A percentile compares a stretch with the other conserved stretches of the same genome.
Conservation (phyloP, 2,797 vertebrate genomes). For the Coendou prehensilis region DNA sequence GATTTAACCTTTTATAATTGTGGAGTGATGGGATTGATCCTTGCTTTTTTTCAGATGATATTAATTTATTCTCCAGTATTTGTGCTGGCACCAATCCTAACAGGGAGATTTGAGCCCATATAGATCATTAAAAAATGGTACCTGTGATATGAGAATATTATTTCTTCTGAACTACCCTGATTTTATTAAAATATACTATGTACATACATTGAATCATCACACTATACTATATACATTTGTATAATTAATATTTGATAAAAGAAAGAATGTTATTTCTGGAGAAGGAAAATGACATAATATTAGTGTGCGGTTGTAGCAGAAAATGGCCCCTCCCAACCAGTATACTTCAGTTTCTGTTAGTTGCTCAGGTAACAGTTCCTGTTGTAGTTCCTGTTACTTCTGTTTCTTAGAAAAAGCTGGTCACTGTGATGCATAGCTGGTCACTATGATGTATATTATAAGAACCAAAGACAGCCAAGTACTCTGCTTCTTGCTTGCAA, state of each 20-base stretch:
- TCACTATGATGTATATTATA: too few species aligned
- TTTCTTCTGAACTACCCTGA: background rate
- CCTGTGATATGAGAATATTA: background rate
- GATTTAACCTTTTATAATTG: background rate
- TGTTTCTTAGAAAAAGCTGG: too few species aligned
- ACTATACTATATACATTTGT: too few species aligned
- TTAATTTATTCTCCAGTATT: background rate
- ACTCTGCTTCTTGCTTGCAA: too few species aligned
- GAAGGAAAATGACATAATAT: background rate
- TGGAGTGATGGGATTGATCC: background rate
- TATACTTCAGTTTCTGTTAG: too few species aligned
- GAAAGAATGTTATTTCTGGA: background rate
- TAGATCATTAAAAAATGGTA: background rate
- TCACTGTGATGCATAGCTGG: too few species aligned
- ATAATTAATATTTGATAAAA: too few species aligned
- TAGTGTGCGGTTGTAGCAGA: too few species aligned
- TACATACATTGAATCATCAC: background rate
- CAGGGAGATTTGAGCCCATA: background rate
- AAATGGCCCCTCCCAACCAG: too few species aligned
- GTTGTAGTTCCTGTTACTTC: too few species aligned
- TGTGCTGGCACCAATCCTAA: background rate
- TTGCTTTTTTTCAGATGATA: slow-evolving; percentile 7
- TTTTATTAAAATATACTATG: background rate
- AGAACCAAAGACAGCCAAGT: too few species aligned
- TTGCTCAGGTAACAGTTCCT: too few species aligned